Percentiles rank a stretch among this genome's conserved stretches.
These are phyloP conservation scores for Microplitis manilae DNA, from an alignment of 2,888 invertebrate species.

Conservation along the genomic window DNA sequence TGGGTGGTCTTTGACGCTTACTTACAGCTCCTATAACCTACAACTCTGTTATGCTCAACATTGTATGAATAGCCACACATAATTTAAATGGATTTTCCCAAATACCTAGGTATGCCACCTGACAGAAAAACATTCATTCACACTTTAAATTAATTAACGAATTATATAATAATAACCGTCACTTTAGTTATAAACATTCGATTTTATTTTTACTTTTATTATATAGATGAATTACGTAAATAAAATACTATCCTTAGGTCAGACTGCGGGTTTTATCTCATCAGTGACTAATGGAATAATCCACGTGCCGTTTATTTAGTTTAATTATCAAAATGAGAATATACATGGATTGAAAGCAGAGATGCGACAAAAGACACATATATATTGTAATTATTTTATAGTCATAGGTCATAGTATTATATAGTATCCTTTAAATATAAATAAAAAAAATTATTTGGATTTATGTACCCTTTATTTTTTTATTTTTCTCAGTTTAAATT, in stretches of 20 bases:
- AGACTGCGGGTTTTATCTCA: slow-evolving; percentile 51
- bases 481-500: slow-evolving; percentile 54
- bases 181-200: slow-evolving; percentile 38
- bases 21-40: background rate
- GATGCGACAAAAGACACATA: slow-evolving; percentile 40
- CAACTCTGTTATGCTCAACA: background rate
- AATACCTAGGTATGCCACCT: slow-evolving; percentile 11
- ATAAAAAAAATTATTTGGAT: no score
- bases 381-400: no score
- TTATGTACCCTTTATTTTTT: slow-evolving; percentile 12
- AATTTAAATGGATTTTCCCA: slow-evolving; percentile 27
- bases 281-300: slow-evolving; percentile 54
- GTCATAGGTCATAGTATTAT: no score
- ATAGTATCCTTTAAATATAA: no score
- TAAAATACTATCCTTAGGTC: background rate
- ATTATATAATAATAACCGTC: slow-evolving; percentile 22
- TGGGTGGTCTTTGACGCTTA: slow-evolving; percentile 60
- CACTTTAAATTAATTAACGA: slow-evolving; percentile 19
- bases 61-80: background rate
- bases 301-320: slow-evolving; percentile 70
- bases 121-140: slow-evolving; percentile 3
- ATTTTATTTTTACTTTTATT: no score
- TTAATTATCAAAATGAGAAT: slow-evolving; percentile 59
- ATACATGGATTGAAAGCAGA: slow-evolving; percentile 33
- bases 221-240: no score